Base-by-base conservation (phyloP, 2,113 vertebrate genomes). In the Sorex araneus region DNA sequence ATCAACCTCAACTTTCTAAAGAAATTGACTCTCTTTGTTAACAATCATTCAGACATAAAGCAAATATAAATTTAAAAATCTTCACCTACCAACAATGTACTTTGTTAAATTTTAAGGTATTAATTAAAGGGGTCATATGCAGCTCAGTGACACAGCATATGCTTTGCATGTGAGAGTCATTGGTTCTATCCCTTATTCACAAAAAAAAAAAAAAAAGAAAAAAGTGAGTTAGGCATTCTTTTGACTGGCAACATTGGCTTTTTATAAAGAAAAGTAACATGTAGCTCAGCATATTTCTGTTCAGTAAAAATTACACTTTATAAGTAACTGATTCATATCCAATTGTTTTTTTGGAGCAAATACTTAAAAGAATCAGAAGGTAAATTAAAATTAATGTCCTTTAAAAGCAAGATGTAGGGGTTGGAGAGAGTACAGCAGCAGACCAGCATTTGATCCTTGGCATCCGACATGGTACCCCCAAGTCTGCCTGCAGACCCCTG, bases 31-130 rank as follows among this genome's bases (percentile, higher is more conserved):
- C 43, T 23, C 60, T 95, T 84, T 90, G 60, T 36, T 71, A 80
- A 77, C 34, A 85, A 70, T 2, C 74, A 11, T 70, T 1, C 89
- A 12, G 23, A 4, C 9, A 90, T 70, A 84, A 28, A 87, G 2
- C 8, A 93, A 71, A 90, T 30, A 74, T 80, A 83, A 87, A 36
- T 21, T 19, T 60, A 60, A 60, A 8, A 93, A 86, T 45, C 40
- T 84, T 47, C 54, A 82, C 54, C 43, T 93, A 36, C 13, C 83
- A 74, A 93, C 25, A 88, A 3, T 21, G 19, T 77, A 94, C 76
- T 76, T 91, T 57, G 90, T 32, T 93, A 91, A 84, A 84, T 84
- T 85, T 84, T 82, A 84, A 89, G n/a, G 63, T 90, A 80, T 66
- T 60, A 60, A 60, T 60, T 21, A 60, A 60, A 23, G 57, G 57